phyloP scores from a whole-genome alignment of 2,113 vertebrate species.

The Ptychochromis oligacanthus region DNA sequence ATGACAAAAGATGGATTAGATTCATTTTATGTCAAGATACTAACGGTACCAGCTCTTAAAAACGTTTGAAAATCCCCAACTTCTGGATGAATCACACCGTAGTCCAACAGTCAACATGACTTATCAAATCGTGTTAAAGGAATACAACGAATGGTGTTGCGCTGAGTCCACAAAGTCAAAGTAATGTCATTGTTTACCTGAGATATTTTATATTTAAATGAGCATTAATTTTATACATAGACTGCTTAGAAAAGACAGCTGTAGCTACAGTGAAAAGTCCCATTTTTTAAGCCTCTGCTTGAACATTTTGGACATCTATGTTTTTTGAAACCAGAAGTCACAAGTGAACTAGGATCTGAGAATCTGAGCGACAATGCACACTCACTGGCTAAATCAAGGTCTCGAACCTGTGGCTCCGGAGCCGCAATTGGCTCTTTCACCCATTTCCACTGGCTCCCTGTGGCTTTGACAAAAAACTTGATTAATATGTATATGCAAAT shows the following conservation, averaged over 20 bases:
- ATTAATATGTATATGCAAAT: no score
- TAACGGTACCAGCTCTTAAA: no score
- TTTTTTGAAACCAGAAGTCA: background rate
- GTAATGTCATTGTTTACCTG: background rate
- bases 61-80: background rate
- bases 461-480: no score
- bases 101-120: background rate
- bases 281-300: background rate
- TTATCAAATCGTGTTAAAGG: background rate
- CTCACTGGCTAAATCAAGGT: no score
- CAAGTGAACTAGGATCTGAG: background rate
- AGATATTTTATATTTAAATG: background rate
- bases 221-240: background rate
- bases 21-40: background rate
- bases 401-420: background rate
- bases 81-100: background rate
- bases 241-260: background rate
- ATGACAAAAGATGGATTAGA: background rate
- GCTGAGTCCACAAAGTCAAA: background rate
- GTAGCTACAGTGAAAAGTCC: background rate
- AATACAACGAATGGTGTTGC: background rate
- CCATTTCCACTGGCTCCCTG: background rate
- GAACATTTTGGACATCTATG: no score
- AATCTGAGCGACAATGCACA: no score
- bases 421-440: background rate